These are phyloP conservation scores for Drosophila seguyi DNA, from an alignment of 1,140 invertebrate genomes.

Conservation along the genomic window DNA sequence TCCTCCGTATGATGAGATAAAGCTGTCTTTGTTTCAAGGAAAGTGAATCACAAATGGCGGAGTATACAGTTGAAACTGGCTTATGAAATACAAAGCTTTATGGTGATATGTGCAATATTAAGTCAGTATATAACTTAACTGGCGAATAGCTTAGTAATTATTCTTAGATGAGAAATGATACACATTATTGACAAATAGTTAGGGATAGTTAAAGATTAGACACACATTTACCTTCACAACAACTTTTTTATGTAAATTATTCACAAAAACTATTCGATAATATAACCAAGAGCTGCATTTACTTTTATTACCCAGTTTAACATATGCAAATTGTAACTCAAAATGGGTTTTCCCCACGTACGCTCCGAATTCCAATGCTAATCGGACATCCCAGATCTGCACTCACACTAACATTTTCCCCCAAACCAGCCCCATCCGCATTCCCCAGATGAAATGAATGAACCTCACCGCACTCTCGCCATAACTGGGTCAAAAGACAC, in stretches of 20 bases:
- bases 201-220: background rate
- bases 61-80: background rate
- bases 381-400: conserved; percentile 22
- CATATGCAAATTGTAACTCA: background rate
- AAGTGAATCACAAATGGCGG: conserved; percentile 22
- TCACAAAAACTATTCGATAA: background rate
- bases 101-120: background rate
- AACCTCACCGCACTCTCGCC: conserved; percentile 24
- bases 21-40: conserved; percentile 32
- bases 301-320: conserved; percentile 3
- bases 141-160: background rate
- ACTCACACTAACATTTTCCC: background rate
- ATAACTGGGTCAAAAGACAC: conserved; percentile 74
- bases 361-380: conserved; percentile 15
- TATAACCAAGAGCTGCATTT: background rate
- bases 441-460: conserved; percentile 34
- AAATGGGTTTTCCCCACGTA: conserved; percentile 15
- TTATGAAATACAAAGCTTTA: conserved; percentile 16
- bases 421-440: conserved; percentile 32
- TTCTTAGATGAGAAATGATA: background rate
- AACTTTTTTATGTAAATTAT: background rate
- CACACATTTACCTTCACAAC: background rate
- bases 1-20: conserved; percentile 23
- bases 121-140: background rate
- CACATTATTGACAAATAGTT: background rate